Evolutionary conservation across 2,113 vertebrate genomes (phyloP), one percentile per base, ranked within the genome.

Genomic region (Parus major): DNA sequence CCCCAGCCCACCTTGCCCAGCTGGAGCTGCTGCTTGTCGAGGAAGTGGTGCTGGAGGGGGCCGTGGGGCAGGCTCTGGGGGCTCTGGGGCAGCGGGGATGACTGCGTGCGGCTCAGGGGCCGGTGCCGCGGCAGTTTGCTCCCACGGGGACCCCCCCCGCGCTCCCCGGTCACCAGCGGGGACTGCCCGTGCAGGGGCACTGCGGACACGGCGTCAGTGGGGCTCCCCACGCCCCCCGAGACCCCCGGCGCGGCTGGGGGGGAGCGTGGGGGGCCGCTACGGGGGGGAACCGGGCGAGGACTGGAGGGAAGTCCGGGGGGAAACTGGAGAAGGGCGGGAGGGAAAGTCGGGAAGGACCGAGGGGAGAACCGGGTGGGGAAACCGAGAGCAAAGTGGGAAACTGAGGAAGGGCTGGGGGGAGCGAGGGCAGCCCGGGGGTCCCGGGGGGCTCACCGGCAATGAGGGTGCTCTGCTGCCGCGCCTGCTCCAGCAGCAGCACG

Each of bases 111-210:
- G 91, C 98, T 98, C 87, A 99, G 91, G 1, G 99, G 99, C 10
- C 99, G 98, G 94, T 99, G 99, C 96, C 56, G 56, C n/a, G 56
- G 56, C 22, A n/a, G 14, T 6, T 59, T 59, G 56, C 5, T 24
- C 22, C 56, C 56, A 1, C 56, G 56, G n/a, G 56, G 56, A 24
- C 14, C 6, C n/a, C 22, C n/a, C 9, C 56, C 56, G 8, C 99
- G 98, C 75, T 99, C 99, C 16, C 98, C 98, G 1, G 98, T 98
- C 88, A 99, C 99, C 97, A 99, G 93, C 4, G 99, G 99, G 17
- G 99, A 99, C 94, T 99, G 99, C 72, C 98, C 99, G 5, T 99
- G 99, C 96, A 99, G 98, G 3, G 99, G 99, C 89, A 99, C 99
- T 99, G 82, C 41, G 35, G 71, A 23, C n/a, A 29, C 11, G 6